A percentile compares a stretch with the other conserved stretches of the same genome.
Conservation (phyloP, 2,888 invertebrate genomes). For the Diabrotica balteata region DNA sequence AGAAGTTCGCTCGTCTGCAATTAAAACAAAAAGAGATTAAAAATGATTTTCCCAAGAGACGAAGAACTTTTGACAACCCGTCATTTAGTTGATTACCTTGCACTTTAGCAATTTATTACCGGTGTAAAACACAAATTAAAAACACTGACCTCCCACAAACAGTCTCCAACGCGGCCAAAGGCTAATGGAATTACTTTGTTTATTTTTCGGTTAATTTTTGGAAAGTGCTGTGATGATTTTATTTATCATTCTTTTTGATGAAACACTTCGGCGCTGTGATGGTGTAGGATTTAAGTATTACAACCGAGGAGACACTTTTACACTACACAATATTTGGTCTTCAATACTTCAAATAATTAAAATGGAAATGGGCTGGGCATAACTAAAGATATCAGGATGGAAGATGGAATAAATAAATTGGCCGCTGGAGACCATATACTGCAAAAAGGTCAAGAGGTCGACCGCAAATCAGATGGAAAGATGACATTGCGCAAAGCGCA, state of each 20-base stretch:
- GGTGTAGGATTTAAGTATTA: too few relatives aligned
- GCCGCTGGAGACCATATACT: too few relatives aligned
- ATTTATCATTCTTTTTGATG: background rate
- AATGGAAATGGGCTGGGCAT: too few relatives aligned
- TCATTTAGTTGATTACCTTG: conserved; percentile 21
- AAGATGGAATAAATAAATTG: too few relatives aligned
- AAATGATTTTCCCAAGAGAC: conserved; percentile 20
- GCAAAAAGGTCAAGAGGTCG: too few relatives aligned
- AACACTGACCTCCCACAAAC: conserved; percentile 22
- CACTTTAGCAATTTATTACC: conserved; percentile 19
- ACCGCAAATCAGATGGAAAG: too few relatives aligned
- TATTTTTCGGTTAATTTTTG: conserved; percentile 2
- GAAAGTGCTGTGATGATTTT: background rate
- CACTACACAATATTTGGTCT: too few relatives aligned
- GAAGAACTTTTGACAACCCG: conserved; percentile 21
- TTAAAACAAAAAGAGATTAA: conserved; percentile 18
- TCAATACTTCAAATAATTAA: too few relatives aligned
- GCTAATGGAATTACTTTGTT: background rate
- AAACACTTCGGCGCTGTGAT: too few relatives aligned
- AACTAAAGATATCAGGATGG: too few relatives aligned
- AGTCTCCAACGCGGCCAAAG: background rate
- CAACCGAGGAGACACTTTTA: too few relatives aligned
- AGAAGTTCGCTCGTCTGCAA: conserved; percentile 10
- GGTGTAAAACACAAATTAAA: conserved; percentile 20
- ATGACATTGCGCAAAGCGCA: too few relatives aligned